Conservation (phyloP, 2,888 invertebrate genomes). For the Drosophila dives region DNA sequence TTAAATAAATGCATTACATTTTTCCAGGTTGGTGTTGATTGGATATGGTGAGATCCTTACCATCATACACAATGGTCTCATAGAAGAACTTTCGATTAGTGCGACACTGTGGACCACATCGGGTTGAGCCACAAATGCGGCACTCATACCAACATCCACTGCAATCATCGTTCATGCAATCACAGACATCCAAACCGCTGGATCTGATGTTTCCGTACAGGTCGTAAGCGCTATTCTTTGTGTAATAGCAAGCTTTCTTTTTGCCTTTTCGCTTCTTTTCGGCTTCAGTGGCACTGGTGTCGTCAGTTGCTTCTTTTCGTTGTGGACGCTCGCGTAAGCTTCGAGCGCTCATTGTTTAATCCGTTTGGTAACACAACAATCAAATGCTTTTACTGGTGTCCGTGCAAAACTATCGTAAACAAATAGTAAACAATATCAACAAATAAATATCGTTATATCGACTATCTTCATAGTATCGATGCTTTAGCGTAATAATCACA, state of each 20-base stretch:
- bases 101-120: conserved; percentile 93
- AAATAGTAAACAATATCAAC: neutral
- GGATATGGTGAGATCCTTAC: conserved; percentile 87
- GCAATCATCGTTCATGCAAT: conserved; percentile 92
- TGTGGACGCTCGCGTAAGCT: conserved; percentile 66
- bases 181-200: conserved; percentile 91
- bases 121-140: conserved; percentile 89
- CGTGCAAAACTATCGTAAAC: neutral
- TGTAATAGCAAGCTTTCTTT: conserved; percentile 47
- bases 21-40: conserved; percentile 67
- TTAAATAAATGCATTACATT: conserved; percentile 9
- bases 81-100: conserved; percentile 91
- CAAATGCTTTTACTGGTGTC: neutral
- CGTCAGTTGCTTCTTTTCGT: conserved; percentile 49
- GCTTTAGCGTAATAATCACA: neutral
- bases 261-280: conserved; percentile 89
- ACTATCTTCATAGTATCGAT: neutral
- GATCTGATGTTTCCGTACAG: conserved; percentile 88
- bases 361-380: neutral
- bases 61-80: conserved; percentile 92
- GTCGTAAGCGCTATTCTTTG: conserved; percentile 86
- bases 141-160: conserved; percentile 94
- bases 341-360: conserved; percentile 45
- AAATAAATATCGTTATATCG: conserved; percentile 4
- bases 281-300: conserved; percentile 85